These are phyloP conservation scores for Syrrhaptes paradoxus DNA, from an alignment of 2,113 vertebrate genomes.

Conservation along the genomic window DNA sequence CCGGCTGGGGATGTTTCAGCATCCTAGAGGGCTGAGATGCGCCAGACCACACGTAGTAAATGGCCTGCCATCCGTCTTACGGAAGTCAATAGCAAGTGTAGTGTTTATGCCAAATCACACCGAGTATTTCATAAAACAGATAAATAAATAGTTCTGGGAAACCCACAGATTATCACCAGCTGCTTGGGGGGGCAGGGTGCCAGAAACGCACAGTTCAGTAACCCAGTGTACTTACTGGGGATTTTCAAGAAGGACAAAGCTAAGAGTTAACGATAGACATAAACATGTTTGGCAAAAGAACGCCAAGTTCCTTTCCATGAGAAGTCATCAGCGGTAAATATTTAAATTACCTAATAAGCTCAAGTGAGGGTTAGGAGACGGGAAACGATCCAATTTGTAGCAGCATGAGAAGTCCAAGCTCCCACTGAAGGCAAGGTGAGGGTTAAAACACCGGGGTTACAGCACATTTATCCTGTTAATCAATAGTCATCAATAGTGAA, in stretches of 20 bases:
- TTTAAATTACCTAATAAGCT: conserved; percentile 28
- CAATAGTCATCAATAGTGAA: background rate
- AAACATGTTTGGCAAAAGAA: conserved; percentile 17
- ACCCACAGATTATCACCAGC: conserved; percentile 41
- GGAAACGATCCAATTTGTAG: background rate
- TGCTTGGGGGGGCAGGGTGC: background rate
- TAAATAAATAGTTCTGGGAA: conserved; percentile 57
- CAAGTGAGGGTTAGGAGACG: background rate
- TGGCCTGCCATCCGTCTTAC: background rate
- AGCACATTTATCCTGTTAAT: rapidly evolving
- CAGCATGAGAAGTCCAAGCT: background rate
- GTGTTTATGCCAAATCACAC: background rate
- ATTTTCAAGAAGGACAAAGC: background rate
- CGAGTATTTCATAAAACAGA: background rate
- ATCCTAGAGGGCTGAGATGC: background rate
- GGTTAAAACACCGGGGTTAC: background rate
- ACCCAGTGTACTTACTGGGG: background rate
- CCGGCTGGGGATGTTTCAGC: background rate
- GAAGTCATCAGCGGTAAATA: background rate
- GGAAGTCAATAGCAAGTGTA: conserved; percentile 1
- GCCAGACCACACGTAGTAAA: conserved; percentile 23
- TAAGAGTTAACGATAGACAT: background rate
- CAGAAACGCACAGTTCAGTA: conserved; percentile 52
- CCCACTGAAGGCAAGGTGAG: background rate
- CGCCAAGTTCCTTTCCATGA: background rate